Conservation (phyloP, 2,888 invertebrate species). For the Pediacus dermestoides region DNA sequence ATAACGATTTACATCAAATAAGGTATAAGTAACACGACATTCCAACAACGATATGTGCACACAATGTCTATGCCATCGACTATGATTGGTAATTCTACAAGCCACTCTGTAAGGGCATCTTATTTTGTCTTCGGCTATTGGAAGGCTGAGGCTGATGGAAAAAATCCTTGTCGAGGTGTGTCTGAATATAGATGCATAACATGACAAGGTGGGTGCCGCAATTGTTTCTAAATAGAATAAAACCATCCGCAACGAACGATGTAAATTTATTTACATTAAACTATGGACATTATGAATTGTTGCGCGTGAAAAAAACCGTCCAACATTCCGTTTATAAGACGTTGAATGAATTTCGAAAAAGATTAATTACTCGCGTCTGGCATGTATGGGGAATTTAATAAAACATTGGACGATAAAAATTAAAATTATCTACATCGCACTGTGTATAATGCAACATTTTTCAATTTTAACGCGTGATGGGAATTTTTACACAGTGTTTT, state of each 20-base stretch:
- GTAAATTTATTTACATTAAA: constrained; percentile 8
- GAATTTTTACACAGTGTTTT: too few species aligned
- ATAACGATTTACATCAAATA: constrained; percentile 11
- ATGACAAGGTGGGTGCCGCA: constrained; percentile 11
- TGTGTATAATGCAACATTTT: too few species aligned
- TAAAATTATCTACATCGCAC: too few species aligned
- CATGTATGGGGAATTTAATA: too few species aligned
- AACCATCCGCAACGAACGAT: too few species aligned
- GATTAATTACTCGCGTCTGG: too few species aligned
- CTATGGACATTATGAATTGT: constrained; percentile 6
- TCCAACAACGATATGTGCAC: constrained; percentile 5
- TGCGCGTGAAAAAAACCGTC: too few species aligned
- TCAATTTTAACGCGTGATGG: too few species aligned
- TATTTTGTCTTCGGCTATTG: constrained; percentile 7
- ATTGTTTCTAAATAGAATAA: constrained; percentile 11
- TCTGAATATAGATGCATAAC: constrained; percentile 3
- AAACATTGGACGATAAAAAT: too few species aligned
- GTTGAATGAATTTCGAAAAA: too few species aligned
- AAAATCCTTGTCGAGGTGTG: constrained; percentile 11
- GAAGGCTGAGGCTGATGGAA: too few species aligned
- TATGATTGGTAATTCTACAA: constrained; percentile 7
- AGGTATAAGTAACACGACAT: constrained; percentile 11
- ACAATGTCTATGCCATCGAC: constrained; percentile 9
- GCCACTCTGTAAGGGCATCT: constrained; percentile 8
- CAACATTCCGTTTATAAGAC: too few species aligned